Conservation (phyloP, 2,797 vertebrate genomes). For the Hydrolagus colliei region DNA sequence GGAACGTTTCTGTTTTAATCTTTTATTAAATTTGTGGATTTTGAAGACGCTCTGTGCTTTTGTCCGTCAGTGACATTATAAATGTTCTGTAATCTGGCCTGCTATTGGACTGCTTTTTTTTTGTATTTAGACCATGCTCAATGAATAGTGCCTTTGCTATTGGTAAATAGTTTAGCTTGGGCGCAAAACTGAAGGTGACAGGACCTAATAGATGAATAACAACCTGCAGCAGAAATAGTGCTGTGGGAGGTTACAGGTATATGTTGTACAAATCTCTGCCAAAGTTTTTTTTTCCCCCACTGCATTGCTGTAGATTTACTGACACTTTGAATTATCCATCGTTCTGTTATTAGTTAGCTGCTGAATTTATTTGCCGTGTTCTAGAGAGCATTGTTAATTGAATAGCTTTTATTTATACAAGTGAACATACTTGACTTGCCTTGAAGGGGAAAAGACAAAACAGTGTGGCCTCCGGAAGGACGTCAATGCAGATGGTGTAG, state of each 20-base stretch:
- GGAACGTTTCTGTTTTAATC: neutral
- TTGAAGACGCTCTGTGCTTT: neutral
- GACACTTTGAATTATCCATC: neutral
- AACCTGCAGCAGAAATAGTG: too few relatives aligned
- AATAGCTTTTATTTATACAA: too few relatives aligned
- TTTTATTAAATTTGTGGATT: neutral
- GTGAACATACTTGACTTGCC: too few relatives aligned
- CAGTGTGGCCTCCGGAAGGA: too few relatives aligned
- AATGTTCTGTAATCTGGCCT: neutral
- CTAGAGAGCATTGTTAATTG: too few relatives aligned
- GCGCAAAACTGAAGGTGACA: neutral
- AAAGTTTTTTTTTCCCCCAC: neutral
- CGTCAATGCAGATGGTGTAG: too few relatives aligned
- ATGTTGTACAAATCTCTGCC: neutral
- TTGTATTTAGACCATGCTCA: neutral
- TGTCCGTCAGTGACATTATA: too few relatives aligned
- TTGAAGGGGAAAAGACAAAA: too few relatives aligned
- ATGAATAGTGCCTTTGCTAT: neutral
- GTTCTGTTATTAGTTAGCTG: neutral
- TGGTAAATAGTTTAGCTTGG: too few relatives aligned
- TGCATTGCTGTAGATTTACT: neutral
- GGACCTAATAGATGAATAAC: too few relatives aligned
- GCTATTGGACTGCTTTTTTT: neutral
- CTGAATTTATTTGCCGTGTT: neutral
- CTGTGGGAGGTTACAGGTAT: neutral